These are phyloP conservation scores for Machimus atricapillus DNA, from an alignment of 2,888 invertebrate genomes.

Conservation along the genomic window DNA sequence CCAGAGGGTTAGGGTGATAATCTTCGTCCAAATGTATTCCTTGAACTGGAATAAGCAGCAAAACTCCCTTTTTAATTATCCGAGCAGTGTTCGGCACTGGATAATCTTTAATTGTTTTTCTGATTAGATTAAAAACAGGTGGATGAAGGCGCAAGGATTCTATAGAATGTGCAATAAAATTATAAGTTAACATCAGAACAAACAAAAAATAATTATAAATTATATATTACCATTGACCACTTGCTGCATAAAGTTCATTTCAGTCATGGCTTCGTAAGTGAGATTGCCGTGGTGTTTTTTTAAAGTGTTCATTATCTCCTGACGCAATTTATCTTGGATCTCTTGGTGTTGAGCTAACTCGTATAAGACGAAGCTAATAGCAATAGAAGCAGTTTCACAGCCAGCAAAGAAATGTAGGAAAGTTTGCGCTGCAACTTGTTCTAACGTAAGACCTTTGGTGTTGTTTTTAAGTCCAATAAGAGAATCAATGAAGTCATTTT, in stretches of 20 bases:
- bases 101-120: conserved; percentile 56
- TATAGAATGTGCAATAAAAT: conserved; percentile 45
- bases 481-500: conserved; percentile 54
- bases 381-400: conserved; percentile 63
- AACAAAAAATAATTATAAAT: not conserved
- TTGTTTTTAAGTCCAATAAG: conserved; percentile 52
- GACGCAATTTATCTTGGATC: conserved; percentile 57
- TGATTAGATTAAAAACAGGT: conserved; percentile 56
- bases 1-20: conserved; percentile 66
- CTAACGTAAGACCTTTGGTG: conserved; percentile 46
- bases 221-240: conserved; percentile 60
- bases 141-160: conserved; percentile 64
- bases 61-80: conserved; percentile 59
- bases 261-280: conserved; percentile 59
- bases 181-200: not conserved
- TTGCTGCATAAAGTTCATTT: conserved; percentile 61
- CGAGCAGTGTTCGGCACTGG: conserved; percentile 53
- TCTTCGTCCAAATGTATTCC: conserved; percentile 66
- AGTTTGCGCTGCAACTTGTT: conserved; percentile 59
- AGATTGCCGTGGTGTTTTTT: conserved; percentile 55
- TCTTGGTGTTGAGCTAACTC: conserved; percentile 59
- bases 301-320: conserved; percentile 56
- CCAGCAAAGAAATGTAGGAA: conserved; percentile 63
- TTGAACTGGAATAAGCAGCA: conserved; percentile 63
- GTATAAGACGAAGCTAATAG: conserved; percentile 58